Base-by-base conservation (phyloP, 2,888 invertebrate genomes). In the Atherix ibis region DNA sequence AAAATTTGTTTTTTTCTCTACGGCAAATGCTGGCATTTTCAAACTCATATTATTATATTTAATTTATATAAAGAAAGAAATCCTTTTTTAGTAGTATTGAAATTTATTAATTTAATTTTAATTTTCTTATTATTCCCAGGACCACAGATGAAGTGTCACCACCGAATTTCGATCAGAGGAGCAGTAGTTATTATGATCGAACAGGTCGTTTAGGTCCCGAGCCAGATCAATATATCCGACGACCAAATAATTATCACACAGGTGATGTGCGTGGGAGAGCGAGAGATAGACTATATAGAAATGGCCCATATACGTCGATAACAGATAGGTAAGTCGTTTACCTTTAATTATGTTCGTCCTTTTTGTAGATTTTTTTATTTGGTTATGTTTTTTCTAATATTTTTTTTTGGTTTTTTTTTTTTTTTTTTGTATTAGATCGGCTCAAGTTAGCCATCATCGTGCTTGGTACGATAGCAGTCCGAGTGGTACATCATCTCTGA, bases 131-230 rank as follows among this genome's bases (percentile, higher is more conserved):
- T 27, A 28, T 31, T 50, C 52, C 16, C 49, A 62, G 61, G 56
- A 62, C 61, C 54, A 58, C 61, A 49, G 61, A 62, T 49, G 61
- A 62, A 49, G 51, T 54, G 43, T 52, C 54, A 54, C 56, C 62
- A 53, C 58, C 58, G 50, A 58, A 54, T 48, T 59, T 58, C 48
- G 53, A 56, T 50, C 58, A 58, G 50, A 52, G 60, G 49, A 57
- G 58, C 42, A 52, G 51, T 48, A 49, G 48, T 50, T 58, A 56
- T 47, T 61, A 56, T 52, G 62, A 62, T 48, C 58, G 62, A 47
- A 58, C 49, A 52, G 48, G 56, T 44, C 56, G 56, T 48, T 46
- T 52, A 51, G 50, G 49, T 50, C 51, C 47, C 43, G 53, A 54
- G 40, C 44, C 46, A 39, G 53, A 54, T 44, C 47, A 47, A 42